Base-by-base conservation (phyloP, 2,888 invertebrate species). In the Mimumesa dahlbomi region DNA sequence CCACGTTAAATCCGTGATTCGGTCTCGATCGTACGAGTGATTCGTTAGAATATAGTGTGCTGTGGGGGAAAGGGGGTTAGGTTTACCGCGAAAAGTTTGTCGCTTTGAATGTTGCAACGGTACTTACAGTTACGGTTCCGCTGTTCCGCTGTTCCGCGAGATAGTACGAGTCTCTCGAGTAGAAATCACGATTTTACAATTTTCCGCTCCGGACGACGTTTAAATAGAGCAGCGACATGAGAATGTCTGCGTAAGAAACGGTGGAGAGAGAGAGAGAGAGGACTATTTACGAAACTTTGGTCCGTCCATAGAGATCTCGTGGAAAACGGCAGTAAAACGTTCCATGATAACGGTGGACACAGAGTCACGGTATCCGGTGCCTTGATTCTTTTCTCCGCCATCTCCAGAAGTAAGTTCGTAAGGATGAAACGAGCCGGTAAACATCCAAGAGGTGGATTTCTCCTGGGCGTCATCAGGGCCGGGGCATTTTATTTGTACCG, bases 401-500 rank as follows among this genome's bases (percentile, higher is more conserved):
- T 34, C 36, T 25, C 21, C n/a, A 5, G 49, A 40, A 36, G 48
- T 40, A n/a, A 25, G 29, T 56, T 59, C 50, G 43, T 36, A 43
- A 63, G 49, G 53, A 79, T 79, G 73, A 81, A 68, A 63, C 75
- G 78, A 56, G 43, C 52, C 63, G 48, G 74, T 62, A 76, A 77
- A 73, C 75, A 77, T 62, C 75, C 72, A 25, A 70, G 59, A 43
- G 62, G 65, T 48, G 73, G 77, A 67, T 75, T 83, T 53, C 79
- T 83, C 45, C 53, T 74, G 42, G 71, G 68, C 53, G 75, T 78
- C 63, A 74, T 82, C 53, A 73, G 72, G 54, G 77, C 72, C 21
- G 74, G 77, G 48, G 77, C 75, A 38, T 77, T 71, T 62, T 76
- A 79, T 53, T 73, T 82, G 57, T 82, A 77, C 71, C 77, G 79